phyloP scores from a whole-genome alignment of 2,113 vertebrate species.

The Pluvialis apricaria region DNA sequence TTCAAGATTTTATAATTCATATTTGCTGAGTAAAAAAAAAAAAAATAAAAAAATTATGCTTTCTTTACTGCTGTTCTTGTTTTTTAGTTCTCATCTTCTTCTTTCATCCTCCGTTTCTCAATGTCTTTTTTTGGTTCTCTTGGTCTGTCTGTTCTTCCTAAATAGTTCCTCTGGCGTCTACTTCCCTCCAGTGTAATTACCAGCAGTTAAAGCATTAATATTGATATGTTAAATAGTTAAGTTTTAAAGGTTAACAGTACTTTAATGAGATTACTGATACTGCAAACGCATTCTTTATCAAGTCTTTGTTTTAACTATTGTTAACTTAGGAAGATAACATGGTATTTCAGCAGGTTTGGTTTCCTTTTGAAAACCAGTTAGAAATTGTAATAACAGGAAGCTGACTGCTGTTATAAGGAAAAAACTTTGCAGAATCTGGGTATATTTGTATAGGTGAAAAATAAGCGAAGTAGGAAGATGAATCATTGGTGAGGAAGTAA shows the following conservation, averaged over 20 bases:
- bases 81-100: neutral
- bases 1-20: neutral
- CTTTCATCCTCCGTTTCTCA: neutral
- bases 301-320: neutral
- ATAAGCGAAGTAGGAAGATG: neutral
- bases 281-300: neutral
- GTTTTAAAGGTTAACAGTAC: neutral
- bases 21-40: neutral
- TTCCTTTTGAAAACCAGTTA: neutral
- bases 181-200: neutral
- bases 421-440: neutral
- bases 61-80: neutral
- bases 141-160: neutral
- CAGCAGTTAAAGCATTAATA: neutral
- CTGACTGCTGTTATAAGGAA: neutral
- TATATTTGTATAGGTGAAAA: neutral
- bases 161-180: neutral
- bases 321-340: neutral
- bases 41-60: neutral
- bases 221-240: neutral
- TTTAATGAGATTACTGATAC: neutral
- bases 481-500: neutral
- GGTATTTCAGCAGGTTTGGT: neutral
- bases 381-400: neutral
- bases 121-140: neutral